Percentiles rank a stretch among this genome's conserved stretches.
Evolutionary conservation across 92 coral and sea anemone genomes (phyloP).

Genomic region (Heliopora coerulea): DNA sequence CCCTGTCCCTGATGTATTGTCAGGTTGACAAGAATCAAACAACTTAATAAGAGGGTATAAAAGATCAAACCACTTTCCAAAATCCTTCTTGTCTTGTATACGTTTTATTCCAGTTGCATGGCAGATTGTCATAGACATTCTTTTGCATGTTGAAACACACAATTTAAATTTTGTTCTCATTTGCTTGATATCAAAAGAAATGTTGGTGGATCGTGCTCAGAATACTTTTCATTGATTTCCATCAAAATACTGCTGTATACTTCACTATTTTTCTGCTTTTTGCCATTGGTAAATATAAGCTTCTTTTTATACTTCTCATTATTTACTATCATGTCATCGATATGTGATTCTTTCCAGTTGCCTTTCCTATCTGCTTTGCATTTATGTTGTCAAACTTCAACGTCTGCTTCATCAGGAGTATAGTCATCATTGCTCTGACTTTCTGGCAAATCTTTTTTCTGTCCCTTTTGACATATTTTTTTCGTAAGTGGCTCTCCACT

Average conservation of each 20-base stretch:
- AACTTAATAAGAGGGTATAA: conserved; percentile 22
- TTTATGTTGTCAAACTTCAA: conserved; percentile 4
- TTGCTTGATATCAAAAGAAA: conserved; percentile 5
- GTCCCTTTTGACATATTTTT: background rate
- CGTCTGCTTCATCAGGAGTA: conserved; percentile 13
- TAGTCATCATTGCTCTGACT: background rate
- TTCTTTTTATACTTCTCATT: conserved; percentile 55
- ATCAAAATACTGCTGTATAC: conserved; percentile 46
- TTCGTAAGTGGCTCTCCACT: conserved; percentile 1
- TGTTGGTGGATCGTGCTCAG: background rate
- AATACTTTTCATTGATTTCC: conserved; percentile 41
- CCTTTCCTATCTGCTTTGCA: conserved; percentile 13
- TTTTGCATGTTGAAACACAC: conserved; percentile 27
- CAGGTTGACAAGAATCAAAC: conserved; percentile 27
- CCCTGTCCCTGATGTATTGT: background rate
- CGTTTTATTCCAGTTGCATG: conserved; percentile 25
- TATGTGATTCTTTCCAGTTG: conserved; percentile 51
- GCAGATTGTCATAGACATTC: conserved; percentile 11
- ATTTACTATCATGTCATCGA: conserved; percentile 54
- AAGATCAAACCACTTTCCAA: conserved; percentile 33
- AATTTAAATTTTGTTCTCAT: conserved; percentile 24
- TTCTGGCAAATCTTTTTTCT: background rate
- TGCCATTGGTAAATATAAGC: conserved; percentile 53
- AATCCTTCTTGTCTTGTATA: conserved; percentile 19
- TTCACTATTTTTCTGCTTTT: conserved; percentile 52